A percentile compares a stretch with the other conserved stretches of the same genome.
phyloP scores from a whole-genome alignment of 1,140 invertebrate genomes.

The Leptoteleia sp. region DNA sequence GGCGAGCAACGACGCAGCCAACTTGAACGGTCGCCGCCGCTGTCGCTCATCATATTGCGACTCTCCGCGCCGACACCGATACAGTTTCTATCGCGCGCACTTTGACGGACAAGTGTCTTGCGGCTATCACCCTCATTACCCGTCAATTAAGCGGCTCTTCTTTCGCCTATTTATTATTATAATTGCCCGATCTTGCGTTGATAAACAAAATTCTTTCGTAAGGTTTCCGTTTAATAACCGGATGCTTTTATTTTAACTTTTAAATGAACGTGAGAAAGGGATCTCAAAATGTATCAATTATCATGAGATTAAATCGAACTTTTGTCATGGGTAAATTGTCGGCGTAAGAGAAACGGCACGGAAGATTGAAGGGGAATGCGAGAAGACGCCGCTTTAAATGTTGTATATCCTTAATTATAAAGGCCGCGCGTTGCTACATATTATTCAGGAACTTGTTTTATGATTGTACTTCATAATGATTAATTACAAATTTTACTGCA shows the following conservation, averaged over 20 bases:
- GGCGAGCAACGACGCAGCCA: constrained; percentile 5
- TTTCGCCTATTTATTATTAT: neutral
- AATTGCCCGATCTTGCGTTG: neutral
- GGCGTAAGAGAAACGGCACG: constrained; percentile 2
- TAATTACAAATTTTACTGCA: constrained; percentile 15
- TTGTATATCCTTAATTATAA: constrained; percentile 21
- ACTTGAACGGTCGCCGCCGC: constrained; percentile 1
- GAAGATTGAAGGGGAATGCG: neutral
- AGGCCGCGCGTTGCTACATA: neutral
- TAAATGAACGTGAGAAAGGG: constrained; percentile 25
- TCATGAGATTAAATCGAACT: constrained; percentile 16
- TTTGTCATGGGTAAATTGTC: constrained; percentile 14
- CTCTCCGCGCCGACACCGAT: neutral
- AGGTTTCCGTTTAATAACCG: constrained; percentile 8
- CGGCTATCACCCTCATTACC: neutral
- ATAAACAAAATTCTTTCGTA: neutral
- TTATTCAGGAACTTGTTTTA: constrained; percentile 15
- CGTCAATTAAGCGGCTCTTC: constrained; percentile 1
- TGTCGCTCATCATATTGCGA: neutral
- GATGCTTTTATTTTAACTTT: constrained; percentile 23
- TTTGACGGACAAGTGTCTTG: neutral
- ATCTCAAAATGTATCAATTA: constrained; percentile 33
- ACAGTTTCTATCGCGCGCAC: neutral
- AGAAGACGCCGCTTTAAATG: constrained; percentile 4
- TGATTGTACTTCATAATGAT: constrained; percentile 10